Evolutionary conservation across 1,140 invertebrate species (phyloP).

Genomic region (Lucilia cuprina): DNA sequence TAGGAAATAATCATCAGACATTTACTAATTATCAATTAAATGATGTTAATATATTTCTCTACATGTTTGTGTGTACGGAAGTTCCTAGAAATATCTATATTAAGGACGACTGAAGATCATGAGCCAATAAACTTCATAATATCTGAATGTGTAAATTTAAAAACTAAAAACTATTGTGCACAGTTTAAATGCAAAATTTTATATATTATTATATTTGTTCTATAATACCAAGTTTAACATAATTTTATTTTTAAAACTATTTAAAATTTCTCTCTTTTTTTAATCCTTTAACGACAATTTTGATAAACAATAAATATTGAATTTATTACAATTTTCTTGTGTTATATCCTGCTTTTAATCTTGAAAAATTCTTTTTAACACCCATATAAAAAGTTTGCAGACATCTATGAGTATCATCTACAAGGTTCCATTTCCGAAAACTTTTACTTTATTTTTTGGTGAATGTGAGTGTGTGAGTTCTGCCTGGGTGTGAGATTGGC

Average conservation of each 20-base stretch:
- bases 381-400: constrained; percentile 26
- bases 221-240: not conserved
- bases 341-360: not conserved
- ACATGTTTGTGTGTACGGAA: no score
- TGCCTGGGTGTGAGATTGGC: not conserved
- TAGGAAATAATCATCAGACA: no score
- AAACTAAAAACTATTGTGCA: no score
- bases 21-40: no score
- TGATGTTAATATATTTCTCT: no score
- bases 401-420: constrained; percentile 9
- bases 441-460: not conserved
- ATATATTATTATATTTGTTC: no score
- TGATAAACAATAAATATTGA: not conserved
- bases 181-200: no score
- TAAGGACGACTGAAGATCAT: no score
- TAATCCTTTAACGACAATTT: not conserved
- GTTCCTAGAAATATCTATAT: no score
- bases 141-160: no score
- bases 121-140: no score
- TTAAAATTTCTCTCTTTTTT: not conserved
- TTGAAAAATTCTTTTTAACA: not conserved
- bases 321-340: not conserved
- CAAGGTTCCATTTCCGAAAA: not conserved
- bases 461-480: no score
- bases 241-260: not conserved